Base-by-base conservation (phyloP, 2,888 invertebrate species). In the Drosophila paracracens region DNA sequence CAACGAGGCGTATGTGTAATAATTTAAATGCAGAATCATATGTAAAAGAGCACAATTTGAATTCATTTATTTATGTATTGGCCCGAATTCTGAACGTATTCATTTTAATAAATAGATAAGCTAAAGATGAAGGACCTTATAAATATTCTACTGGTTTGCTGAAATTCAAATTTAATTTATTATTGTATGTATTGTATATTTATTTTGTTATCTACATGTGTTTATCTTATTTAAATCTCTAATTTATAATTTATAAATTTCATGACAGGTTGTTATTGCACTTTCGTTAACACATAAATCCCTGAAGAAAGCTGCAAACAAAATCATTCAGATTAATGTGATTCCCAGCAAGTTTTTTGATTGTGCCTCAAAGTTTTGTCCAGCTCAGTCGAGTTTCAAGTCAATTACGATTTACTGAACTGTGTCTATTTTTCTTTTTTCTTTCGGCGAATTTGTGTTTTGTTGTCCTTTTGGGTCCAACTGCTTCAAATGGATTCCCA, bases 321-420 rank as follows among this genome's bases (percentile, higher is more conserved):
- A 48, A 61, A 58, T 65, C 48, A 56, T 35, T 63, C 61, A 10
- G 57, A 52, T 62, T 57, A 52, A 59, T 62, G 46, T 48, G 52
- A 48, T 50, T n/a, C 53, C 36, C 40, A 38, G 16, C 10, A 50
- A 21, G 36, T 62, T 66, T 33, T 31, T 53, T 35, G 43, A 62
- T 57, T 64, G 70, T 46, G 70, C 66, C 70, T 4, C 25, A 46
- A 46, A 25, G 25, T 77, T 77, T 65, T 66, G 52, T 60, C 56
- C 38, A 43, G 21, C 62, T 33, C 65, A 70, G 70, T 11, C n/a
- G 61, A 58, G 78, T 51, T 68, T 62, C 52, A 51, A 29, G 18
- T 43, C 54, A 27, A 62, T 61, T 77, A 53, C 64, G 69, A 59
- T 73, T 46, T 62, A 62, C 63, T 67, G 74, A 60, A 70, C 63